Evolutionary conservation across 2,797 vertebrate genomes (phyloP), one percentile per base, ranked within the genome.

Genomic region (Xyrichtys novacula): DNA sequence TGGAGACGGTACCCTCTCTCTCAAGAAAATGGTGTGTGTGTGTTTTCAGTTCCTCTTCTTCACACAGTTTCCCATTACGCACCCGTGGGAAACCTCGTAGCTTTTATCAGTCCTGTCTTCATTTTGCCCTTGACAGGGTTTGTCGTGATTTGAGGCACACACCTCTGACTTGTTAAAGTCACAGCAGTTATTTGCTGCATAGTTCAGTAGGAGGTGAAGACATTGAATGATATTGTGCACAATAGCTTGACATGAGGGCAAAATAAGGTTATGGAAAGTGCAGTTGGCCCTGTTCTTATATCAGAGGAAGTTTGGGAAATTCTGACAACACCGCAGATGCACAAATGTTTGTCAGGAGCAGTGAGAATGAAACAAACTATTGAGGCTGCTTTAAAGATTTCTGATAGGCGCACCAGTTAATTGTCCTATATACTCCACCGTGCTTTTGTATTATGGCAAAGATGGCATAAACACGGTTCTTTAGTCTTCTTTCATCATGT

Each of bases 1-100:
- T 73, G 88, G 90, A 65, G 76, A 85, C 22, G 95, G 94, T 50
- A 91, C 92, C 10, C 92, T 98, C 25, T 96, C 95, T 65, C 93
- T 98, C 32, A 92, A 92, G 71, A 97, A 96, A 93, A 95, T 98
- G 87, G 97, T 97, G 86, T 84, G 93, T 83, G 17, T 44, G 4
- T 63, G 10, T 60, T 15, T 16, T 14, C 25, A 25, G 44, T 25
- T 50, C 9, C 69, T 55, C 26, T 67, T 74, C 34, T 36, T 53
- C 8, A 20, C 17, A 44, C 17, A 7, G 12, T 59, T 50, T 58
- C 38, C 28, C 46, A 44, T 52, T 44, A 58, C 11, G 20, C 39
- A 44, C 38, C 22, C 19, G 57, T 11, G 0, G 42, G 54, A 60
- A 55, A 55, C 54, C 7, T 36, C 19, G 16, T 19, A n/a, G 3